A percentile compares a stretch with the other conserved stretches of the same genome.
Conservation (phyloP, 2,888 invertebrate genomes). For the Folsomia manolachei region DNA sequence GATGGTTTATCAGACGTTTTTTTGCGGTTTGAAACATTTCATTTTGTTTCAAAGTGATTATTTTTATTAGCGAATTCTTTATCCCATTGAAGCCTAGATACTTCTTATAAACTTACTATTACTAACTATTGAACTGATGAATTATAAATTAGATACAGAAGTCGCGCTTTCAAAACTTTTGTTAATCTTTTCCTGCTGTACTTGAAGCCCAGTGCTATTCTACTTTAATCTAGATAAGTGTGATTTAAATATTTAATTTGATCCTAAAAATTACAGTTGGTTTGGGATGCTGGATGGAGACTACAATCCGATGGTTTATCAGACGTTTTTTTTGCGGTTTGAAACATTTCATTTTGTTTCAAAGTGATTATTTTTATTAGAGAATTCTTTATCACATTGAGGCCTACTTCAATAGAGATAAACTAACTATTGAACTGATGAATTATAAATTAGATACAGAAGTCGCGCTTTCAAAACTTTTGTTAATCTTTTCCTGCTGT, state of each 20-base stretch:
- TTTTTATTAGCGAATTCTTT: neutral
- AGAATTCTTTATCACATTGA: neutral
- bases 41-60: neutral
- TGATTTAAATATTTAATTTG: neutral
- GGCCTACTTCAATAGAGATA: neutral
- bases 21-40: neutral
- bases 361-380: neutral
- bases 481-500: too few relatives aligned
- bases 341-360: neutral
- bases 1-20: too few relatives aligned
- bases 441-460: constrained; percentile 2
- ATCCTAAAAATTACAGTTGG: neutral
- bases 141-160: constrained; percentile 1
- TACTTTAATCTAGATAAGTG: too few relatives aligned
- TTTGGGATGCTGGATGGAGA: too few relatives aligned
- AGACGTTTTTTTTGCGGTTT: too few relatives aligned
- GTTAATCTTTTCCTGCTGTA: too few relatives aligned
- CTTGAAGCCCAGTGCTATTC: too few relatives aligned
- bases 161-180: neutral
- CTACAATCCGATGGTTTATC: too few relatives aligned
- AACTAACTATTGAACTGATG: constrained; percentile 1
- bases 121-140: constrained; percentile 1
- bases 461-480: neutral
- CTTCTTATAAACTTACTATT: neutral
- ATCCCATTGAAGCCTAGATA: neutral